Evolutionary conservation across 2,797 vertebrate species (phyloP), one percentile per base, ranked within the genome.

Genomic region (Craterocephalus amniculus): DNA sequence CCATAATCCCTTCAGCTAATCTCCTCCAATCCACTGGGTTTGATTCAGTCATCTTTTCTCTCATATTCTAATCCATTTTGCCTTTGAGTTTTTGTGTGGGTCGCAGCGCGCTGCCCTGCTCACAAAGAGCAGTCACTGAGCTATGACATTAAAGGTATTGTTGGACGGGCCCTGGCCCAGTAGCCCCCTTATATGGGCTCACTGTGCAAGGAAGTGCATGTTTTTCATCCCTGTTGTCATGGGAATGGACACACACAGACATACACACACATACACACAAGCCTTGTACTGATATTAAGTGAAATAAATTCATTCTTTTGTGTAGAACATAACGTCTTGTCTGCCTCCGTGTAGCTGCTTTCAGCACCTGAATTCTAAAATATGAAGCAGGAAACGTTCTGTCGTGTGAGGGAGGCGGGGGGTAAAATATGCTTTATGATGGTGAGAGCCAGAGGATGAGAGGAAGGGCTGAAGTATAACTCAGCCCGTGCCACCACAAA

Each of bases 101-200:
- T 91, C 84, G 81, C 89, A 89, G 90, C 43, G 81, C 70, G 73
- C 88, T 84, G 83, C 83, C 88, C 61, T 14, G 13, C 60, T 58
- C 87, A 93, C 92, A 94, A 93, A 92, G 88, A 88, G 48, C 78
- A 87, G 83, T 90, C 87, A 83, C 90, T 91, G 92, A 92, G 90
- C 91, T 94, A 91, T 94, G 91, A 94, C 93, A 94, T 94, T 94
- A 94, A 94, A 93, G 91, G 90, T 90, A 92, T 94, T 94, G 92
- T 93, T 87, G 85, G 64, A 70, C 73, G 43, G 82, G 66, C 75
- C 83, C 83, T 58, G 65, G 78, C 88, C 86, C 78, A 84, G 83
- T 65, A 13, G 78, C 79, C 69, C 83, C 83, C 81, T 87, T 90
- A 90, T 88, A 88, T 76, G 78, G 77, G 61, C 60, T 74, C 76